These are phyloP conservation scores for Anseranas semipalmata DNA, from an alignment of 2,113 vertebrate genomes.

Conservation along the genomic window DNA sequence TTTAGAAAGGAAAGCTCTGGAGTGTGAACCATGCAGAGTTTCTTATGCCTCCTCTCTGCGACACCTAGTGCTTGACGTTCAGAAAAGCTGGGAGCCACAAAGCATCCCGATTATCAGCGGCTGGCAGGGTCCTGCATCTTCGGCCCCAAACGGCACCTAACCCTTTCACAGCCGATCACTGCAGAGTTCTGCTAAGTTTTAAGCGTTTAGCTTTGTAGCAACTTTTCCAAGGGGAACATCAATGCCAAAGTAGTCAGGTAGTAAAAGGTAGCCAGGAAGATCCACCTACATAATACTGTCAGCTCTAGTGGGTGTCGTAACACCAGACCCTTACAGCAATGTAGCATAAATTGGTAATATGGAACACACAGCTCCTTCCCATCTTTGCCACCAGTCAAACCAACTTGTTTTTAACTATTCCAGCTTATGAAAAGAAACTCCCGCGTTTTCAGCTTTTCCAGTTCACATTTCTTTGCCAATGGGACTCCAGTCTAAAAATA, in stretches of 20 bases:
- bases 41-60: not conserved
- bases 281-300: not conserved
- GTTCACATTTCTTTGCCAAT: not conserved
- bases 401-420: not conserved
- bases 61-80: not conserved
- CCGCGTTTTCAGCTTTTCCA: not conserved
- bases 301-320: rapidly evolving
- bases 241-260: not conserved
- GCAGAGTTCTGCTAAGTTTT: not conserved
- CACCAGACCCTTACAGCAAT: not conserved
- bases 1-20: not conserved
- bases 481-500: not conserved
- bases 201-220: not conserved
- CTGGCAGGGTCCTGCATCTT: not conserved
- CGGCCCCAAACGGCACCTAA: not conserved
- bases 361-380: not conserved
- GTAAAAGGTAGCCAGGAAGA: not conserved
- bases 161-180: not conserved
- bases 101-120: not conserved
- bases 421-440: not conserved
- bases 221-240: not conserved
- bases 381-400: not conserved
- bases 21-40: not conserved
- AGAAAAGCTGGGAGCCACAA: not conserved
- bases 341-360: not conserved